Base-by-base conservation (phyloP, 1,140 invertebrate genomes). In the Meloidogyne hapla region DNA sequence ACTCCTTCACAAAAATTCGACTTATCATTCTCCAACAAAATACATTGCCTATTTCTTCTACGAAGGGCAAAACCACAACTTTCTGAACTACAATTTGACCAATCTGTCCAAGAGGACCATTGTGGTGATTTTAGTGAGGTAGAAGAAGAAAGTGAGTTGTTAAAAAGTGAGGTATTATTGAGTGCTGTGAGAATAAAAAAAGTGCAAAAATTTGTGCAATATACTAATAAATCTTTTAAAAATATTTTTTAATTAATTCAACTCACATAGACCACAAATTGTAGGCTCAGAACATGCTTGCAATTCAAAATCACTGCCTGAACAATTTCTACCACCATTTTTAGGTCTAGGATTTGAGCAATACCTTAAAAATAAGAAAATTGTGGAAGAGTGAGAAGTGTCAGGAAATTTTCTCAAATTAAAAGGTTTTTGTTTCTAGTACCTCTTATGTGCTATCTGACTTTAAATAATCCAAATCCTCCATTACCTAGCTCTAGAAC, bases 331-430 rank as follows among this genome's bases (percentile, higher is more conserved):
- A 3, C 94, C 94, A 0, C 92, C 93, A 84, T 93, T 91, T 63
- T 90, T 89, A 0, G 94, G 93, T n/a, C 89, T 88, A 0, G 94
- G 94, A 86, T 93, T 93, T 83, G 93, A 91, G 85, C 94, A 96
- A 3, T 90, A 89, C 0, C 84, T 77, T 25, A 28, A 75, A 76
- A 56, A 12, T 3, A 70, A 26, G 69, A 18, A 25, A 3, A 70
- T 70, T 25, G 33, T 8, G 33, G 2, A 0, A 4, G 33, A 3
- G 1, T 6, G 10, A 63, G 0, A 63, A n/a, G n/a, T n/a, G n/a
- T n/a, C n/a, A n/a, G n/a, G n/a, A n/a, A n/a, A n/a, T n/a, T n/a
- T n/a, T n/a, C n/a, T n/a, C n/a, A n/a, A n/a, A n/a, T n/a, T n/a
- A n/a, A n/a, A n/a, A n/a, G n/a, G n/a, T n/a, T n/a, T n/a, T n/a